Percentiles rank a stretch among this genome's conserved stretches.
Conservation (phyloP, 1,140 invertebrate genomes). For the Drosophila sucinea region DNA sequence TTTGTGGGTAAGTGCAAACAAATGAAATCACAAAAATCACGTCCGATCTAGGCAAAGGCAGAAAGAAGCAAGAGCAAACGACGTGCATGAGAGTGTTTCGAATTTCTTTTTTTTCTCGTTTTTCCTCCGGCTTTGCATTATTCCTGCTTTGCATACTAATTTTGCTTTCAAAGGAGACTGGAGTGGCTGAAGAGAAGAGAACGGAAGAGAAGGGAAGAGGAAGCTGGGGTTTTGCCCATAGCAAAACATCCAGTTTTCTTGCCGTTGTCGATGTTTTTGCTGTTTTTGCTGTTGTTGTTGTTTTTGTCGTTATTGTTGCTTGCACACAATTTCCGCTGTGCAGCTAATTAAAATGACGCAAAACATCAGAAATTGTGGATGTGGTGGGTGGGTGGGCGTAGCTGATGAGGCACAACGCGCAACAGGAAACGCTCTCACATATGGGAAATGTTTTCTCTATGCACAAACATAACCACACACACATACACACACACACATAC, state of each 20-base stretch:
- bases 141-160: conserved; percentile 74
- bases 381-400: conserved; percentile 29
- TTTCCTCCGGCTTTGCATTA: conserved; percentile 46
- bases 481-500: neutral
- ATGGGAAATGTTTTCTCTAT: conserved; percentile 47
- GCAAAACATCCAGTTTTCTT: neutral
- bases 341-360: conserved; percentile 75
- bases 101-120: conserved; percentile 40
- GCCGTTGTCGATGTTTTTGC: neutral
- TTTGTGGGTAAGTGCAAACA: conserved; percentile 60
- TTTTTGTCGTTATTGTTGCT: conserved; percentile 25
- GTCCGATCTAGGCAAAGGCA: conserved; percentile 49
- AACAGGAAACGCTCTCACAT: conserved; percentile 63
- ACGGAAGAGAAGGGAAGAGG: neutral
- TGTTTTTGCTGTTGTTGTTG: neutral
- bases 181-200: conserved; percentile 24
- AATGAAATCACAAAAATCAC: conserved; percentile 74
- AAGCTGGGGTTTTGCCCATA: conserved; percentile 3
- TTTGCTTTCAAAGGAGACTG: conserved; percentile 8
- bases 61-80: neutral
- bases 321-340: conserved; percentile 60
- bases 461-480: conserved; percentile 2
- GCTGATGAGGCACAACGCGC: conserved; percentile 30
- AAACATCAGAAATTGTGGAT: conserved; percentile 48
- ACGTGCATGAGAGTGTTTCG: conserved; percentile 54